Conservation (phyloP, 2,888 invertebrate species). For the Tetrapedia diversipes region DNA sequence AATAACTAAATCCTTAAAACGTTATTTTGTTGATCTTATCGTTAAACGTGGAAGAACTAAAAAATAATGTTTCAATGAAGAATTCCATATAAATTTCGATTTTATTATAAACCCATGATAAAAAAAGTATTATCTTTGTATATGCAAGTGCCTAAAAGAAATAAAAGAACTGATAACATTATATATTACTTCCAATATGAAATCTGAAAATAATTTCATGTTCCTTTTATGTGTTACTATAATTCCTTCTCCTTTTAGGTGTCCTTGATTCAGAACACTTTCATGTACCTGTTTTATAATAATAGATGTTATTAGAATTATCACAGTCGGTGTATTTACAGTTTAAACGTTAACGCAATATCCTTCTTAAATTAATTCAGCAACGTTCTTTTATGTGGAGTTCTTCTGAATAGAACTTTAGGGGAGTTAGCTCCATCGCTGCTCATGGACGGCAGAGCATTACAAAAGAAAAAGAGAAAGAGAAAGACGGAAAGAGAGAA, state of each 20-base stretch:
- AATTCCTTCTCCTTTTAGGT: slow-evolving; percentile 26
- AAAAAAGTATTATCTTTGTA: slow-evolving; percentile 28
- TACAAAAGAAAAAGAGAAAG: slow-evolving; percentile 51
- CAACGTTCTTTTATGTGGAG: slow-evolving; percentile 20
- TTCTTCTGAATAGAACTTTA: slow-evolving; percentile 40
- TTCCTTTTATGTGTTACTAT: slow-evolving; percentile 23
- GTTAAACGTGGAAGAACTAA: background rate
- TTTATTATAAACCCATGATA: slow-evolving; percentile 15
- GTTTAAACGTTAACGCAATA: slow-evolving; percentile 75
- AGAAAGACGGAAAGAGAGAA: too few relatives aligned
- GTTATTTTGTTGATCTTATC: background rate
- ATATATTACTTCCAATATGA: slow-evolving; percentile 26
- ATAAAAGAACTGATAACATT: slow-evolving; percentile 33
- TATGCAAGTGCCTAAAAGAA: slow-evolving; percentile 32
- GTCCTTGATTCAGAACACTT: slow-evolving; percentile 13
- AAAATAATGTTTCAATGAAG: too few relatives aligned
- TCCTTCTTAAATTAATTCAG: slow-evolving; percentile 54
- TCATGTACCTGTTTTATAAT: slow-evolving; percentile 39
- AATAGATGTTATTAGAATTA: slow-evolving; percentile 78
- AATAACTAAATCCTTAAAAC: background rate
- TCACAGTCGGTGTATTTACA: slow-evolving; percentile 83
- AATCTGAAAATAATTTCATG: slow-evolving; percentile 35
- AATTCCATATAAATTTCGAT: slow-evolving; percentile 14
- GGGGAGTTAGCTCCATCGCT: slow-evolving; percentile 48
- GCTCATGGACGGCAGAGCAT: slow-evolving; percentile 62